Percentiles rank a stretch among this genome's conserved stretches.
These are phyloP conservation scores for Drosophila biarmipes DNA, from an alignment of 1,140 invertebrate species.

Conservation along the genomic window DNA sequence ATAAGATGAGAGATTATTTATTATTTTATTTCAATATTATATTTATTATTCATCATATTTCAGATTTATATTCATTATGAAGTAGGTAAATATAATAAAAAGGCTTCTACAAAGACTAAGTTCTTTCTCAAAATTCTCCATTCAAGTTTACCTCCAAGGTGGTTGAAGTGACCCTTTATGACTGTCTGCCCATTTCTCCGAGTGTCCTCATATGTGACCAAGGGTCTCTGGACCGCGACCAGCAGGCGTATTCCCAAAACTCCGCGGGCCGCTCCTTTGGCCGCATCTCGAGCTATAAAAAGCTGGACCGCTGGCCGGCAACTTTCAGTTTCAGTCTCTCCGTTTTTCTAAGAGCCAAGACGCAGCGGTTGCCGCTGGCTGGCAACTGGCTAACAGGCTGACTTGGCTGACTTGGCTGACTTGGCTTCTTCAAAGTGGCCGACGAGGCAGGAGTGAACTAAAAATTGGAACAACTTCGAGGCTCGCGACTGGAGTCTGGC, in stretches of 20 bases:
- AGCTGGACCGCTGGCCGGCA: conserved; percentile 52
- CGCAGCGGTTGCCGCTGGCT: conserved; percentile 46
- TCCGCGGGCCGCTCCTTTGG: conserved; percentile 33
- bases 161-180: no score
- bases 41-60: no score
- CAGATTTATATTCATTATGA: no score
- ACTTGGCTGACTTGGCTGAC: conserved; percentile 9
- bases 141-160: background rate
- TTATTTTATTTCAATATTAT: no score
- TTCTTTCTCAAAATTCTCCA: no score
- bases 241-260: conserved; percentile 76
- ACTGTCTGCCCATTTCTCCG: background rate
- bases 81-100: no score
- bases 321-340: conserved; percentile 77
- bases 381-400: conserved; percentile 7
- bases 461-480: conserved; percentile 62
- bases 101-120: no score
- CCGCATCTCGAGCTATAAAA: conserved; percentile 71
- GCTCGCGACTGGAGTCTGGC: conserved; percentile 8
- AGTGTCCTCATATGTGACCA: conserved; percentile 28
- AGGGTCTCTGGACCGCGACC: conserved; percentile 31
- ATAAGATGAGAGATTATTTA: no score
- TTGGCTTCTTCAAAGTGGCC: conserved; percentile 70
- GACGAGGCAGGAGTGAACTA: conserved; percentile 35
- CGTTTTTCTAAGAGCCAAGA: conserved; percentile 64